Base-by-base conservation (phyloP, 2,888 invertebrate species). In the Muschampia plurimacula region DNA sequence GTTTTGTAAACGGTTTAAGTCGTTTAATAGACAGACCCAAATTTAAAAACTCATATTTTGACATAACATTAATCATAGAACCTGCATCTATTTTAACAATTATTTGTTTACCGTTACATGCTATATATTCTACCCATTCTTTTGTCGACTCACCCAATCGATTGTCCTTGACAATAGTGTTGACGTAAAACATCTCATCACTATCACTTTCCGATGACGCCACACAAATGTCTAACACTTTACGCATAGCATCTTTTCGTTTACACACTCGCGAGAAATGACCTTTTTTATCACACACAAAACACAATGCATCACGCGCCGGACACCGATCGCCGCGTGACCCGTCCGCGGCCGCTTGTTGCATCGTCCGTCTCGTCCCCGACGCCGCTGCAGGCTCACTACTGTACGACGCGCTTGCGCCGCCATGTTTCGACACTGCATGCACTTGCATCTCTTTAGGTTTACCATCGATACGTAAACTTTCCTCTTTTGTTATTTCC, bases 181-280 rank as follows among this genome's bases (percentile, higher is more conserved):
- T 52, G 7, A 66, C 49, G 8, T 66, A 49, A 57, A 67, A 67
- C 57, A 52, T 65, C 1, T 36, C 66, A 6, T 67, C 57, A 67
- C 57, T 41, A 28, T 67, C 67, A 67, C 67, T 57, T 22, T 67
- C 12, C 59, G 59, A 44, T 4, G 52, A 52, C 32, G 59, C 28
- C 1, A 68, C 44, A 44, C 59, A 59, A 1, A 59, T 44, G 28
- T 59, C 32, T 59, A 68, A 32, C 41, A 68, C 67, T 44, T 68
- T 68, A 44, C 57, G 67, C 67, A 57, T 59, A 22, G 13, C 13
- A 22, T 41, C 59, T 32, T 59, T 59, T 5, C 46, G 67, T 22
- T 68, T 60, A 44, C 67, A 60, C 44, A 68, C 67, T 46, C 67
- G 67, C 59, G 67, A 41, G 28, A 68, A 68, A 59, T 68, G 67